A percentile compares a stretch with the other conserved stretches of the same genome.
These are phyloP conservation scores for Andricus curvator DNA, from an alignment of 2,888 invertebrate genomes.

Conservation along the genomic window DNA sequence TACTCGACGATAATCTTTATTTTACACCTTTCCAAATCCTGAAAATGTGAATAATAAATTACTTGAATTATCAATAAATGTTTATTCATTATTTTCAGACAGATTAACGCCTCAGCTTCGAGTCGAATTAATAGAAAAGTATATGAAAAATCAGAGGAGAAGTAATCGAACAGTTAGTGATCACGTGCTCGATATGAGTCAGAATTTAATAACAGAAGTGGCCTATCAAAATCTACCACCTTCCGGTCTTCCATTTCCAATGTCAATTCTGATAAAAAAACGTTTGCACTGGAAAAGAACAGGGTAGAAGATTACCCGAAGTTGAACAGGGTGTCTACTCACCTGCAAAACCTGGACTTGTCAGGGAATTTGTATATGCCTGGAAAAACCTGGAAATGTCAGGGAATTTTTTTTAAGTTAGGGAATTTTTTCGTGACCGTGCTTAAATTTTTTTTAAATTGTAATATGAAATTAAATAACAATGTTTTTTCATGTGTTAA, in stretches of 20 bases:
- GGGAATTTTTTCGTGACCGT: too few species aligned
- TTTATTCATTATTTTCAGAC: background rate
- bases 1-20: background rate
- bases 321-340: background rate
- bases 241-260: slow-evolving; percentile 64
- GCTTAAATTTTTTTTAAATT: too few species aligned
- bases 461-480: too few species aligned
- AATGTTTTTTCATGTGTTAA: too few species aligned
- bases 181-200: slow-evolving; percentile 64
- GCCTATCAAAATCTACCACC: slow-evolving; percentile 72
- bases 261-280: background rate
- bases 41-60: background rate
- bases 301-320: background rate
- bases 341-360: too few species aligned
- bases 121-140: background rate
- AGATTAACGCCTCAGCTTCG: background rate
- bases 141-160: background rate
- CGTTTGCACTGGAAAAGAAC: background rate
- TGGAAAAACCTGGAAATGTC: too few species aligned
- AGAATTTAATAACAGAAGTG: slow-evolving; percentile 69
- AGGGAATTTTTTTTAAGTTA: too few species aligned
- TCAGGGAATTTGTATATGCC: too few species aligned
- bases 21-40: background rate
- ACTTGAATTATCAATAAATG: background rate
- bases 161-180: slow-evolving; percentile 40